Percentiles rank a stretch among this genome's conserved stretches.
phyloP scores from a whole-genome alignment of 2,888 invertebrate species.

The Eristalis arbustorum region DNA sequence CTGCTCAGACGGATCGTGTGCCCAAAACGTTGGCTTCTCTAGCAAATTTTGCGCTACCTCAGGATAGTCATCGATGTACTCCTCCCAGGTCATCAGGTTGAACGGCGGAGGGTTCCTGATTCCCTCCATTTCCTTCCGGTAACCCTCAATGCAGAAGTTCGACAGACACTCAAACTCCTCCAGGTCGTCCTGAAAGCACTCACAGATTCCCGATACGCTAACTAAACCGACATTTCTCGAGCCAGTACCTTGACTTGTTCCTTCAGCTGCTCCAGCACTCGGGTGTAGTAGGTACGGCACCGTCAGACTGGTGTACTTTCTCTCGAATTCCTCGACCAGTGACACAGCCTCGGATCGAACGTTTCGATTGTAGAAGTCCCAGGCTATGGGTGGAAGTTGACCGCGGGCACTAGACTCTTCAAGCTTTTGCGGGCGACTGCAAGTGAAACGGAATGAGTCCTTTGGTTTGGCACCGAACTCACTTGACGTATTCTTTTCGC shows the following conservation, averaged over 20 bases:
- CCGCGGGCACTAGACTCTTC: slow-evolving; percentile 82
- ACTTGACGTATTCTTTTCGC: background rate
- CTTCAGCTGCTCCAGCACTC: slow-evolving; percentile 84
- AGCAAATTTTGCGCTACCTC: slow-evolving; percentile 85
- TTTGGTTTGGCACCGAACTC: background rate
- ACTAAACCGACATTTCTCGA: too few relatives aligned
- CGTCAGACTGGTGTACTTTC: slow-evolving; percentile 87
- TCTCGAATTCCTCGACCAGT: slow-evolving; percentile 92
- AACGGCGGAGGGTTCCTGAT: slow-evolving; percentile 86
- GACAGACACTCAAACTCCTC: slow-evolving; percentile 73
- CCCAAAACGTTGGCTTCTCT: slow-evolving; percentile 91
- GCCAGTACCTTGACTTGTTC: slow-evolving; percentile 81
- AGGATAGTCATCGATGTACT: slow-evolving; percentile 87
- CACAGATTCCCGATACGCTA: background rate
- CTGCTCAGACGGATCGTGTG: slow-evolving; percentile 87
- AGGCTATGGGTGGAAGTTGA: slow-evolving; percentile 89
- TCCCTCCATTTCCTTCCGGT: slow-evolving; percentile 83
- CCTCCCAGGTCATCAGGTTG: slow-evolving; percentile 93
- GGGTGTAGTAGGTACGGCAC: slow-evolving; percentile 86
- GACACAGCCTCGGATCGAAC: slow-evolving; percentile 85
- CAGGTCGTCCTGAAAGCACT: slow-evolving; percentile 65
- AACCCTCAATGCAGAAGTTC: slow-evolving; percentile 76
- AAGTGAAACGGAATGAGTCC: background rate
- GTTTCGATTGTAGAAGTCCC: slow-evolving; percentile 87
- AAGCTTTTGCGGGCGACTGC: slow-evolving; percentile 73